Conservation (phyloP, 2,113 vertebrate genomes). For the Todiramphus chloris region DNA sequence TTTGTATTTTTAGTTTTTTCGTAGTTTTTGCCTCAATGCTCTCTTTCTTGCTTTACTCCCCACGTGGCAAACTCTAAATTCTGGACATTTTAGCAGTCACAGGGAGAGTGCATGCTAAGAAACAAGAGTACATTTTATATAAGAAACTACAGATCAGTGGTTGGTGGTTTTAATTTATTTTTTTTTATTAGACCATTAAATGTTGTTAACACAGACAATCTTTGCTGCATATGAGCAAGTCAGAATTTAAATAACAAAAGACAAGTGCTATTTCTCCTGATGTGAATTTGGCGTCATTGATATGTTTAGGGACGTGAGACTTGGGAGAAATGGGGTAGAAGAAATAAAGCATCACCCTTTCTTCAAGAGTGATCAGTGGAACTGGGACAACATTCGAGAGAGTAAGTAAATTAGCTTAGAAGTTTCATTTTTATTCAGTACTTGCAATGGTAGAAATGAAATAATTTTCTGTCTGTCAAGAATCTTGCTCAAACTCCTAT, state of each 20-base stretch:
- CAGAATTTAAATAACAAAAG: neutral
- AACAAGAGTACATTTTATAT: neutral
- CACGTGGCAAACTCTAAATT: slow-evolving; percentile 55
- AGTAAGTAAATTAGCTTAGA: slow-evolving; percentile 80
- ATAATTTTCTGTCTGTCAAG: neutral
- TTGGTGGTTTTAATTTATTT: neutral
- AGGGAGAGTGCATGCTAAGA: neutral
- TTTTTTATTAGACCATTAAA: neutral
- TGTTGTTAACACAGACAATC: neutral
- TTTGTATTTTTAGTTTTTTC: slow-evolving; percentile 41
- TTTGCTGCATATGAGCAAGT: neutral
- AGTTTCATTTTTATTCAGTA: slow-evolving; percentile 8
- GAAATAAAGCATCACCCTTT: slow-evolving; percentile 97
- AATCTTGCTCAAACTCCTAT: neutral
- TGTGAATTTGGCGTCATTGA: slow-evolving; percentile 50
- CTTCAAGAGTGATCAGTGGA: slow-evolving; percentile 98
- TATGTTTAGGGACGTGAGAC: slow-evolving; percentile 90
- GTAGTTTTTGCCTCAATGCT: slow-evolving; percentile 49
- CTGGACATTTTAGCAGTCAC: neutral
- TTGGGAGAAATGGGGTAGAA: slow-evolving; percentile 94
- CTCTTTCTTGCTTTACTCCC: slow-evolving; percentile 54
- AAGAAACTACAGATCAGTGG: neutral
- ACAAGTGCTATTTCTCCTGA: neutral
- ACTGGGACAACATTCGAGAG: slow-evolving; percentile 95
- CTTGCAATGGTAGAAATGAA: neutral